phyloP scores from a whole-genome alignment of 1,140 invertebrate genomes.

The Diplogasteroides magnus region DNA sequence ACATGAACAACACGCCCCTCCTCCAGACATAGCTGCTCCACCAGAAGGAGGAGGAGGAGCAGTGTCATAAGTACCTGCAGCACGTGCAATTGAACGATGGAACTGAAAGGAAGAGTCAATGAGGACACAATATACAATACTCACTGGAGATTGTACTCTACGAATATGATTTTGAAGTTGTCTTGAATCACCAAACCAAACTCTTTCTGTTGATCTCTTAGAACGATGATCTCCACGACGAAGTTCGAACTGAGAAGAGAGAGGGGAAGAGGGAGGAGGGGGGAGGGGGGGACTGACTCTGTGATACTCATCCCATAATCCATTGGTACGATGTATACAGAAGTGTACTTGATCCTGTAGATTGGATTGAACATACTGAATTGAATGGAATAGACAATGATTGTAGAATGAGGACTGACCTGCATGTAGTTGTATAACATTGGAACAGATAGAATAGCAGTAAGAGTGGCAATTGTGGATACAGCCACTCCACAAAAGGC shows the following conservation, averaged over 20 bases:
- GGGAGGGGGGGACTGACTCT: too few relatives aligned
- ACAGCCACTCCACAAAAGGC: too few relatives aligned
- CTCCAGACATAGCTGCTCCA: not conserved
- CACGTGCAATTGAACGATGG: not conserved
- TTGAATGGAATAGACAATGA: not conserved
- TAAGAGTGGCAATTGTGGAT: conserved; percentile 12
- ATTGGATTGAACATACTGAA: not conserved
- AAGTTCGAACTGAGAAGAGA: not conserved
- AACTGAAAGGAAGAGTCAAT: not conserved
- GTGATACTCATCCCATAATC: conserved; percentile 27
- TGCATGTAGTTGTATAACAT: conserved; percentile 20
- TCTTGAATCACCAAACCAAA: not conserved
- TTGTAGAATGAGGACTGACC: not conserved
- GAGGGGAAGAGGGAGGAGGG: too few relatives aligned
- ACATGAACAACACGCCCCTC: conserved; percentile 30
- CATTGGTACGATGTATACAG: conserved; percentile 24
- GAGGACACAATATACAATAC: not conserved
- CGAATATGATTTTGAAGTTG: not conserved
- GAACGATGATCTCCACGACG: too few relatives aligned
- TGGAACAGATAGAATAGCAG: conserved; percentile 10
- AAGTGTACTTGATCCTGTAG: conserved; percentile 17
- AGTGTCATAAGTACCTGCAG: not conserved
- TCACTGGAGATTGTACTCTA: not conserved
- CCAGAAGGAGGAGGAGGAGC: not conserved
- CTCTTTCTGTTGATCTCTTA: not conserved